Evolutionary conservation across 2,888 invertebrate genomes (phyloP), one percentile per base, ranked within the genome.

Genomic region (Drosophila lutescens): DNA sequence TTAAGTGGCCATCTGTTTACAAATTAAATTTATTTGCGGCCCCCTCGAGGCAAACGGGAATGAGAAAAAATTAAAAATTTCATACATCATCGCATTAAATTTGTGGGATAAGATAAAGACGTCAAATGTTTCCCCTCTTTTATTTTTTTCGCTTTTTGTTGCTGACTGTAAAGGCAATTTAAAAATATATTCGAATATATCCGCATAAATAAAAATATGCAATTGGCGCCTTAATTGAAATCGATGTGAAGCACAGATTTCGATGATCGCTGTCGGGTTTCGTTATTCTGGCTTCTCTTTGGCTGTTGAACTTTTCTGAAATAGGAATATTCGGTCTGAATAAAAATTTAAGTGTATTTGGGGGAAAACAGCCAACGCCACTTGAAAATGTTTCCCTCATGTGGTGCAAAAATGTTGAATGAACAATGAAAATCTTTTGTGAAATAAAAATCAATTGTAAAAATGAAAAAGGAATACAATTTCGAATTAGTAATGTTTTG

Each of bases 1-100:
- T 46, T 40, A 40, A 66, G 46, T 54, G 65, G 71, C 57, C 86
- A 86, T 83, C 77, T 85, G 86, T 54, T 69, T 56, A 38, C 50
- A 36, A 32, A 46, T 38, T 12, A 40, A 49, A 49, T 56, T 69
- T 62, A 62, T 49, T 55, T 30, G 55, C 15, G 10, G 30, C 41
- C 46, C 34, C 43, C 20, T 26, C 59, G 32, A 34, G 55, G 30
- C 40, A 12, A 26, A n/a, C 20, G 55, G 47, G 36, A 55, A 20
- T 34, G 65, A 51, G 23, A 20, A 51, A 51, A 63, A 84, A 78
- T 87, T 80, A 75, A 79, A 86, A 82, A 82, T 84, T 90, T 90
- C 90, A 90, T 90, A 90, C 91, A 91, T 90, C 90, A 90, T 90
- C 90, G 91, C 91, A 86, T 91, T 88, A 83, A 89, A 86, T 88